Conservation (phyloP, 2,888 invertebrate genomes). For the Lasioglossum marginatum region DNA sequence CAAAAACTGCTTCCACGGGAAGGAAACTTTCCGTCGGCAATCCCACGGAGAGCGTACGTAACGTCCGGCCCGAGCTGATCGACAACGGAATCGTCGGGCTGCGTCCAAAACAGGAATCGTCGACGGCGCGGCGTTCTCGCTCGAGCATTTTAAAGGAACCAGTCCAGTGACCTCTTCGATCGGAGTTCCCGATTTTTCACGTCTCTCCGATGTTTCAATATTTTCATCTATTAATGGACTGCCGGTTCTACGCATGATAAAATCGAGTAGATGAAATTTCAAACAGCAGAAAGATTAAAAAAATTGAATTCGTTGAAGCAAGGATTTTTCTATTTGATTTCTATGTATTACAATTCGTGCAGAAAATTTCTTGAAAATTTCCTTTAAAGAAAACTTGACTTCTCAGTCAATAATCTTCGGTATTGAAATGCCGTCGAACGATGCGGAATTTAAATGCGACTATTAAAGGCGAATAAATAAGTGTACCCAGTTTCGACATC, state of each 20-base stretch:
- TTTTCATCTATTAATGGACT: neutral
- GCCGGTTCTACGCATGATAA: neutral
- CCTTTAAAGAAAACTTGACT: neutral
- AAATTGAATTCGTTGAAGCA: neutral
- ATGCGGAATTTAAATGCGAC: neutral
- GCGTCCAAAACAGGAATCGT: neutral
- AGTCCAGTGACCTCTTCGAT: neutral
- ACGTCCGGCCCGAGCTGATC: slow-evolving; percentile 23
- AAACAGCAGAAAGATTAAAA: too few species aligned
- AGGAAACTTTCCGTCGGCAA: slow-evolving; percentile 44
- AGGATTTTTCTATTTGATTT: neutral
- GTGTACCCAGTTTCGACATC: neutral
- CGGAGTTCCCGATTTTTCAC: neutral
- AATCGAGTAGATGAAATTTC: neutral
- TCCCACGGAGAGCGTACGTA: slow-evolving; percentile 15
- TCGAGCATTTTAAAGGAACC: neutral
- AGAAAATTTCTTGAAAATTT: too few species aligned
- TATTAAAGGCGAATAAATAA: neutral
- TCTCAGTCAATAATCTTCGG: neutral
- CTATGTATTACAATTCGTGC: neutral
- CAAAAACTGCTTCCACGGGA: slow-evolving; percentile 49
- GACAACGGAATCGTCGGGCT: neutral
- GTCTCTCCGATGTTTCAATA: neutral
- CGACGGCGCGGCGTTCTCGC: neutral
- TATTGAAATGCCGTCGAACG: neutral